Evolutionary conservation across 2,888 invertebrate genomes (phyloP), one percentile per base, ranked within the genome.

Genomic region (Crossocerus cetratus): DNA sequence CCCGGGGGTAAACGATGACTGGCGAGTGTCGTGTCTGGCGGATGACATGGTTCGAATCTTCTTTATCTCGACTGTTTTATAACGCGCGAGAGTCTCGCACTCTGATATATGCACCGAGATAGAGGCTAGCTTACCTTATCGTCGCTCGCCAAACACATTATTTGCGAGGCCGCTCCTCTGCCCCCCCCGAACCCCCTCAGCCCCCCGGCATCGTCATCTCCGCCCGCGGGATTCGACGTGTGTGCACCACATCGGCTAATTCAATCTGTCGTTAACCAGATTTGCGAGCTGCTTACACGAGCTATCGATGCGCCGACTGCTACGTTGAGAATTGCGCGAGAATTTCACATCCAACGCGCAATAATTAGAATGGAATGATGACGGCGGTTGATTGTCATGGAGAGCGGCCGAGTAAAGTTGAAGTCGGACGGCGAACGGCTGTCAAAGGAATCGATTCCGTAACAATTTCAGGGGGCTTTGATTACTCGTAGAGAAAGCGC

Each of bases 21-120:
- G 61, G 69, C 71, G 32, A 16, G 74, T 77, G 65, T 18, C 21
- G 56, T 16, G 59, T 14, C 0, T 14, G 16, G n/a, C 4, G 14
- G 49, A 49, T 21, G 65, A 65, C 57, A 60, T 55, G 21, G 42
- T 44, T 43, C 62, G 69, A 71, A 72, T 74, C n/a, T 65, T 66
- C 62, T 44, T 78, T 82, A 82, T 82, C 78, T 82, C 65, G 71
- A 80, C 61, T 77, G 75, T 44, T 82, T 81, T 80, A 82, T 16
- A 71, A 75, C 32, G 21, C 5, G n/a, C 13, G 54, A 60, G 64
- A 57, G 72, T 49, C 60, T 80, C 54, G 54, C 65, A n/a, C 45
- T 65, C 55, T 74, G 74, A 80, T 71, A 71, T 69, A 76, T 57
- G 64, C 45, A 54, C 3, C 63, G 54, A 49, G 49, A 49, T 11